Base-by-base conservation (phyloP, 2,888 invertebrate genomes). In the Anaspis maculata region DNA sequence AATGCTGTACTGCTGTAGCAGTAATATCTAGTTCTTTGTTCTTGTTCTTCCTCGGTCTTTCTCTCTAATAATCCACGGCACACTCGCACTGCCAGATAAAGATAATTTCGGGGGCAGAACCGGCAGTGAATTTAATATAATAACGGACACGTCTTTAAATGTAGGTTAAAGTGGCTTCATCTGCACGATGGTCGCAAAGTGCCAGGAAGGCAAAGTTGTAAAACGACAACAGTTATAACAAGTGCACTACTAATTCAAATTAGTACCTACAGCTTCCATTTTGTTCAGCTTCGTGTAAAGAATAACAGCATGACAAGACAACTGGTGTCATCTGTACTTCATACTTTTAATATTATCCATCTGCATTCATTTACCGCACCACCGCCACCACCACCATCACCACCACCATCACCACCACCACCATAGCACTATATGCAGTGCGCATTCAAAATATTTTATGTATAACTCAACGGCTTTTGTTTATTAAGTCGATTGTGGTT, bases 231-330 rank as follows among this genome's bases (percentile, higher is more conserved):
- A 39, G 39, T 35, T 39, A 35, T 30, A 35, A 39, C 39, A 34
- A 39, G 39, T 34, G 35, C 35, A 30, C 34, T 31, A 39, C 39
- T 35, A 39, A 39, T 39, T 39, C 35, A 39, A 39, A 39, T 39
- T 39, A 39, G 39, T 35, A n/a, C n/a, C n/a, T n/a, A 12, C 25
- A 29, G 39, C 35, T 35, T 39, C 32, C 35, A 39, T 39, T 34
- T 39, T 34, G 34, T 30, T 27, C 29, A 34, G 26, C 34, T 34
- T 27, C 11, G 30, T 30, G 34, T 30, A 29, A 34, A 39, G 34
- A 38, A 30, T 26, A 34, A 14, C 30, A 25, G 15, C 34, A 25
- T 29, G 37, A 33, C n/a, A n/a, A n/a, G n/a, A n/a, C 33, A 37
- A 32, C 30, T 16, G 11, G 27, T 30, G 38, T 34, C 38, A 38